A percentile compares a stretch with the other conserved stretches of the same genome.
Conservation (phyloP, 2,113 vertebrate species). For the Corapipo altera region DNA sequence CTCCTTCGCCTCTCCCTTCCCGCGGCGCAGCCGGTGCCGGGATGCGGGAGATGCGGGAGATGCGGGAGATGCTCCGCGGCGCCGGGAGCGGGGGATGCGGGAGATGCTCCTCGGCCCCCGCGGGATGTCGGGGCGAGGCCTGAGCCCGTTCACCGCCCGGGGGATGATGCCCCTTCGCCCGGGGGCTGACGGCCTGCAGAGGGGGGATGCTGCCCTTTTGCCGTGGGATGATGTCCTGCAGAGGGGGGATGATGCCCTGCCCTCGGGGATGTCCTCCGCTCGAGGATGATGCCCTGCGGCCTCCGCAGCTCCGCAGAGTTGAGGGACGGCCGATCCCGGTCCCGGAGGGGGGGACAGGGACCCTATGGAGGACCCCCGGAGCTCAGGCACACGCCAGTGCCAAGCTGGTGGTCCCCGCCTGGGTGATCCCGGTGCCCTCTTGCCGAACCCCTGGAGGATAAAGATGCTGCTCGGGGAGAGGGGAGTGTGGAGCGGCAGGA, state of each 20-base stretch:
- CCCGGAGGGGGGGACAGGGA: neutral
- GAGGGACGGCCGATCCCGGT: neutral
- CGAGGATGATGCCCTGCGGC: neutral
- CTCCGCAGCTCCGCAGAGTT: neutral
- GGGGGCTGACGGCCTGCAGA: no score
- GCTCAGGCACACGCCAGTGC: accelerated
- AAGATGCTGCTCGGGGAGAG: neutral
- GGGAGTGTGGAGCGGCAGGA: neutral
- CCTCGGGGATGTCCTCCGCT: accelerated
- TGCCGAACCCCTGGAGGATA: accelerated
- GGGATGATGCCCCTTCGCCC: neutral
- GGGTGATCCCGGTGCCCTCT: neutral
- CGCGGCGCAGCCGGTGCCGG: neutral
- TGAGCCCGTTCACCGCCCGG: neutral
- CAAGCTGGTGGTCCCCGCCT: neutral
- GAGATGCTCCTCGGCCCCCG: neutral
- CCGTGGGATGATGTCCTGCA: no score
- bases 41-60: no score
- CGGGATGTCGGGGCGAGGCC: neutral
- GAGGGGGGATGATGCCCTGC: neutral
- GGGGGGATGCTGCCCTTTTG: no score
- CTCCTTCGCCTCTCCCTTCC: neutral
- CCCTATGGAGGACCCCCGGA: accelerated
- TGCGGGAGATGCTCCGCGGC: no score
- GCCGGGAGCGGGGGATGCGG: neutral